Evolutionary conservation across 2,797 vertebrate genomes (phyloP).

Genomic region (Microchirus variegatus): DNA sequence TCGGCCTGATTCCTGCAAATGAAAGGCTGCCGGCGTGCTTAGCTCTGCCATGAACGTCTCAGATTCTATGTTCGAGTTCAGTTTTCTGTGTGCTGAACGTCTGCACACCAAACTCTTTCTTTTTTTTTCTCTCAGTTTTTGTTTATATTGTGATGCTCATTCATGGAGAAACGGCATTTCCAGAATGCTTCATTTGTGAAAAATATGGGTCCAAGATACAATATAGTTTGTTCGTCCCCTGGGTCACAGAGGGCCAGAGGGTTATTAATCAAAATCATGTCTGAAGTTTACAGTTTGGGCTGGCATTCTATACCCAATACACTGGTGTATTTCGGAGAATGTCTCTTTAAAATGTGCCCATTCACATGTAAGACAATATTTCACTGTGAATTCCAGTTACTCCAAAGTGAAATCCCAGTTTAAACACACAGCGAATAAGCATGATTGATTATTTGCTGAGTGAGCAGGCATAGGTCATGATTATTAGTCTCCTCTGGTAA

Average conservation of each 20-base stretch:
- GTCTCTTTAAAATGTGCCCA: conserved; percentile 4
- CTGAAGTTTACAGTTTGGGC: conserved; percentile 20
- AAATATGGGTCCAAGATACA: conserved; percentile 26
- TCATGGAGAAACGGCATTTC: conserved; percentile 23
- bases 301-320: conserved; percentile 9
- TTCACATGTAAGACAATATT: conserved; percentile 10
- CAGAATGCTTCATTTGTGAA: conserved; percentile 31
- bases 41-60: conserved; percentile 15
- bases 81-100: conserved; percentile 12
- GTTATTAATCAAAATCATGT: conserved; percentile 47
- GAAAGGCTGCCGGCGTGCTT: conserved; percentile 39
- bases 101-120: conserved; percentile 3
- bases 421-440: conserved; percentile 48
- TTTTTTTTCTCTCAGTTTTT: conserved; percentile 3
- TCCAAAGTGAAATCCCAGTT: conserved; percentile 34
- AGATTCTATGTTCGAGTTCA: conserved; percentile 17
- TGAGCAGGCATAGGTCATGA: conserved; percentile 55
- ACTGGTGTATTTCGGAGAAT: conserved; percentile 15
- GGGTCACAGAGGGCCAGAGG: conserved; percentile 39
- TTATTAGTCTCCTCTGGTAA: conserved; percentile 55
- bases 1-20: conserved; percentile 54
- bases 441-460: conserved; percentile 69
- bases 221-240: conserved; percentile 38
- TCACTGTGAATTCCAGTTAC: conserved; percentile 23
- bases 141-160: conserved; percentile 25